Evolutionary conservation across 1,140 invertebrate genomes (phyloP).

Genomic region (Drosophila punjabiensis): DNA sequence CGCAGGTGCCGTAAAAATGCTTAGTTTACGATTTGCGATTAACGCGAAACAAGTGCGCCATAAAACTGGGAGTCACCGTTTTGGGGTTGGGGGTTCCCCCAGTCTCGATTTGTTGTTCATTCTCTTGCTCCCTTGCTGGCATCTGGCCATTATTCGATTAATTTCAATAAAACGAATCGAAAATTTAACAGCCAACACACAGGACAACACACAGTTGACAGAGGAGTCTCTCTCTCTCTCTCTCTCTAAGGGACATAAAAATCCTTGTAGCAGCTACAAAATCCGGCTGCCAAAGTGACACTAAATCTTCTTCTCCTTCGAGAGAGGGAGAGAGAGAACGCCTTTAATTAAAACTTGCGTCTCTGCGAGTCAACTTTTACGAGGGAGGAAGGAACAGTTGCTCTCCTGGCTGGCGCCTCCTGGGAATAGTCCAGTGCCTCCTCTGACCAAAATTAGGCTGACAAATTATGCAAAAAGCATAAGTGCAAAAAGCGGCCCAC

Average conservation of each 20-base stretch:
- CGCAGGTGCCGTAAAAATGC: constrained; percentile 82
- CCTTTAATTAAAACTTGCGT: constrained; percentile 51
- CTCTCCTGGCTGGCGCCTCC: constrained; percentile 11
- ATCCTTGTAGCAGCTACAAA: constrained; percentile 41
- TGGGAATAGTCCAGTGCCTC: background rate
- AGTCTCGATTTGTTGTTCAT: constrained; percentile 9
- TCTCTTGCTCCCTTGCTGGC: constrained; percentile 18
- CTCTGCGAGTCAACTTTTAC: constrained; percentile 40
- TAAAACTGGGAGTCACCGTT: constrained; percentile 67
- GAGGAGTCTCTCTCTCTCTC: background rate
- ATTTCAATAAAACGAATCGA: constrained; percentile 76
- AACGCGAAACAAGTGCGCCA: constrained; percentile 82
- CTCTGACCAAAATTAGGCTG: constrained; percentile 54
- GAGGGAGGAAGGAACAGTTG: background rate
- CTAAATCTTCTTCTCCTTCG: constrained; percentile 20
- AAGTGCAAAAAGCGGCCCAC: constrained; percentile 76
- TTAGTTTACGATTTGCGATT: constrained; percentile 83
- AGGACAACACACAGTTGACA: constrained; percentile 27
- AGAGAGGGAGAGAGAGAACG: background rate
- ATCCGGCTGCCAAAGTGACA: constrained; percentile 27
- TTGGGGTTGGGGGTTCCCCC: constrained; percentile 25
- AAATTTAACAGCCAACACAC: constrained; percentile 53
- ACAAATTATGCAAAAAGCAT: constrained; percentile 72
- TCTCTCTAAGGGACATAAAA: constrained; percentile 30
- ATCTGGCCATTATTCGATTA: constrained; percentile 72